A percentile compares a stretch with the other conserved stretches of the same genome.
phyloP scores from a whole-genome alignment of 2,888 invertebrate species.

The Caenorhabditis sp. region DNA sequence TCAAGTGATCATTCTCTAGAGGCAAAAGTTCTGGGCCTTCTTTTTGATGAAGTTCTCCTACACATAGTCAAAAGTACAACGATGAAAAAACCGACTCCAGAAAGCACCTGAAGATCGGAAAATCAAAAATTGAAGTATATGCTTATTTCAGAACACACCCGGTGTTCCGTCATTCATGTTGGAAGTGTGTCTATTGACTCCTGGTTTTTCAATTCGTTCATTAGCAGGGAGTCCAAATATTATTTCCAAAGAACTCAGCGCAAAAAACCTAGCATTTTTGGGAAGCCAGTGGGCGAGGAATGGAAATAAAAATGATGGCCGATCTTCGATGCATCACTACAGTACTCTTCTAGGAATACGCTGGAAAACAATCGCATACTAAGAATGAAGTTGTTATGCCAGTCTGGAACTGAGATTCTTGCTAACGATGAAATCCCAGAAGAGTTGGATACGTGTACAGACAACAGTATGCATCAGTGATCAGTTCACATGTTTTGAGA shows the following conservation, averaged over 20 bases:
- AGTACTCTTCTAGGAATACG: too few species aligned
- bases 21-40: neutral
- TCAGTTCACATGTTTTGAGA: neutral
- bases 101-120: neutral
- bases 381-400: neutral
- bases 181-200: too few species aligned
- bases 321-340: too few species aligned
- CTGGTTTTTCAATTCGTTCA: constrained; percentile 1
- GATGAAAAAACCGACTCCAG: too few species aligned
- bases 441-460: neutral
- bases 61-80: neutral
- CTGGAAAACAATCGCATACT: neutral
- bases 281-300: too few species aligned
- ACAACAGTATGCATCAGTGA: constrained; percentile 2
- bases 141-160: neutral
- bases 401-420: neutral
- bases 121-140: neutral
- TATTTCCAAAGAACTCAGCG: neutral
- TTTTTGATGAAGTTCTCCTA: constrained; percentile 1
- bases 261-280: too few species aligned
- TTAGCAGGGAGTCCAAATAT: constrained; percentile 4
- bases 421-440: neutral
- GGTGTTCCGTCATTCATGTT: too few species aligned
- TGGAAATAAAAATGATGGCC: neutral
- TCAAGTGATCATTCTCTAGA: constrained; percentile 17